Base-by-base conservation (phyloP, 2,888 invertebrate genomes). In the Callosobruchus maculatus region DNA sequence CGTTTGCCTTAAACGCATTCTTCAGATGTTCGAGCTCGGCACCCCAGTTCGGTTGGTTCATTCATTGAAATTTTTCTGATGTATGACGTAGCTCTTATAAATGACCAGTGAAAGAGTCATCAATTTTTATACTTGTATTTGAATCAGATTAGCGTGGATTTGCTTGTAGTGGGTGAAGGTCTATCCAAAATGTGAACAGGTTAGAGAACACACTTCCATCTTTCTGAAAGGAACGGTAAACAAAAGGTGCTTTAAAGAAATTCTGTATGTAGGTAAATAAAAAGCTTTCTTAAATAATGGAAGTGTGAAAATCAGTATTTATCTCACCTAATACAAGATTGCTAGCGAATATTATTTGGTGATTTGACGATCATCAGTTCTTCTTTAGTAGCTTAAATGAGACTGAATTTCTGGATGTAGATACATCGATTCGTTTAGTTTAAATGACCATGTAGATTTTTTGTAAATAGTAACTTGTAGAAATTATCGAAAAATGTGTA, bases 321-420 rank as follows among this genome's bases (percentile, higher is more conserved):
- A 49, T 18, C 18, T 49, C 49, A 49, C 49, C 49, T 49, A 13
- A 49, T 18, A 49, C 49, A 49, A 49, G 49, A 49, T 49, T 49
- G 49, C 49, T 49, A 49, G 49, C 49, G 13, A 49, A 49, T 75
- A 70, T 77, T 74, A 76, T 77, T 78, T 78, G 75, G 77, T 78
- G 74, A 77, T 77, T 77, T 74, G 72, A 72, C 69, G 68, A 26
- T 21, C 21, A 70, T 68, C 31, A 74, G 69, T 68, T 68, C 26
- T 49, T 74, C 68, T 22, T 71, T 70, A 68, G 31, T 74, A 74
- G 72, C 66, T 70, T 74, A 72, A 72, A 74, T 74, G 77, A 78
- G 78, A 78, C 78, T 78, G 77, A 77, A 75, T 71, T 49, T 49
- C 49, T 78, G 75, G 75, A 74, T 77, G 75, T 76, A 78, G 75